Evolutionary conservation across 2,113 vertebrate species (phyloP), one percentile per base, ranked within the genome.

Genomic region (Fukomys damarensis): DNA sequence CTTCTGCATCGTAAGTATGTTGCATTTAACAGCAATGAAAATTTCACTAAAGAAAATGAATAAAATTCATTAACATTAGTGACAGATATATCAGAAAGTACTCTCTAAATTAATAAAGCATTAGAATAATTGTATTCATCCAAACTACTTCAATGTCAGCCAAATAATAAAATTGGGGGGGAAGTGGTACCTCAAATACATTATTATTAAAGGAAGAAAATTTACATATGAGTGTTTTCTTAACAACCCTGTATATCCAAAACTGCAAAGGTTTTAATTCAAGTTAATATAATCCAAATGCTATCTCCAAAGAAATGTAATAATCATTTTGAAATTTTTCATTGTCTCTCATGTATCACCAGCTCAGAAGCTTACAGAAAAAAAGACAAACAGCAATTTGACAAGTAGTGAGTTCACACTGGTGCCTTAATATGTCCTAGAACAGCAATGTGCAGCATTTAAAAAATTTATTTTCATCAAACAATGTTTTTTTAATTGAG

Each of bases 381-480:
- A 59, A 26, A 5, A 58, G 28, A 79, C 16, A 82, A 13, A 19
- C 5, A 35, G 35, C 54, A 77, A 49, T 74, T 79, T 84, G 54
- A 3, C 4, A 41, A 49, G 14, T 22, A 43, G 63, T 30, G 28
- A 89, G 7, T 22, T 80, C 26, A 88, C 8, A 32, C 30, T 26
- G 1, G 6, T 26, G 9, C 2, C 2, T 20, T 77, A 17, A 56
- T 22, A 30, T 7, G 85, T 20, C 9, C 22, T 63, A 52, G 26
- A 28, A 24, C 19, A 91, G 38, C 38, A 49, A 66, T 13, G 13
- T 52, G 7, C 2, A 43, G 3, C 14, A 82, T 30, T 74, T 86
- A 91, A 77, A 58, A 61, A 87, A 65, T 58, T 80, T 91, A 35
- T 87, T 90, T 89, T 94, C 17, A 61, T 49, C 26, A 86, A 89